Base-by-base conservation (phyloP, 2,888 invertebrate genomes). In the Thelaira solivaga region DNA sequence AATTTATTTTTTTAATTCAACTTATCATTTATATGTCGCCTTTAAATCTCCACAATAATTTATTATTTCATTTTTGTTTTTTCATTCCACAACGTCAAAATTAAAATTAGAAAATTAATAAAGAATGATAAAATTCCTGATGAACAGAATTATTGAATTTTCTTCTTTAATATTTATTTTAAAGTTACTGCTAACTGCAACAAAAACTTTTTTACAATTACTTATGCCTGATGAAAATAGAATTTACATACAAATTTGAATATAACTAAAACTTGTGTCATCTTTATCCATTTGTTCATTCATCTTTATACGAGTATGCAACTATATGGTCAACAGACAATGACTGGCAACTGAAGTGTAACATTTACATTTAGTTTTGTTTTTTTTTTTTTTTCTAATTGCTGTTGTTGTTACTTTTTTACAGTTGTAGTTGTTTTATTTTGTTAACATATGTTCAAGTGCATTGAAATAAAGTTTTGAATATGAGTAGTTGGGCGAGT, bases 301-400 rank as follows among this genome's bases (percentile, higher is more conserved):
- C 59, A 36, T 61, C 43, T 45, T 59, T 8, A 29, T 57, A n/a
- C n/a, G n/a, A n/a, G n/a, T n/a, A 13, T 69, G 47, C 55, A 71
- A 41, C 49, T 39, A 41, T 64, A 68, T 73, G 73, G 73, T 78
- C 77, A 78, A 73, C 64, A 65, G 71, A 77, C 77, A 77, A 73
- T 77, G 57, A 69, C 68, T 69, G 73, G 31, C 73, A 73, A 73
- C 57, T 45, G 77, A 59, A 78, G 77, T 78, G 69, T 78, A 78
- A 78, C 64, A 77, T 73, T 77, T 73, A 68, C 73, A 67, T 36
- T n/a, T n/a, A 55, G 22, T 73, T 69, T 64, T 31, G 22, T 16
- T 20, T 64, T 41, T 10, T 4, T 51, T 29, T 7, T 41, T 47
- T 2, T 43, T 41, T 1, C 4, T 29, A 13, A 13, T 26, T 55